Percentiles rank a stretch among this genome's conserved stretches.
phyloP scores from a whole-genome alignment of 1,140 invertebrate genomes.

The Heterodera carotae region DNA sequence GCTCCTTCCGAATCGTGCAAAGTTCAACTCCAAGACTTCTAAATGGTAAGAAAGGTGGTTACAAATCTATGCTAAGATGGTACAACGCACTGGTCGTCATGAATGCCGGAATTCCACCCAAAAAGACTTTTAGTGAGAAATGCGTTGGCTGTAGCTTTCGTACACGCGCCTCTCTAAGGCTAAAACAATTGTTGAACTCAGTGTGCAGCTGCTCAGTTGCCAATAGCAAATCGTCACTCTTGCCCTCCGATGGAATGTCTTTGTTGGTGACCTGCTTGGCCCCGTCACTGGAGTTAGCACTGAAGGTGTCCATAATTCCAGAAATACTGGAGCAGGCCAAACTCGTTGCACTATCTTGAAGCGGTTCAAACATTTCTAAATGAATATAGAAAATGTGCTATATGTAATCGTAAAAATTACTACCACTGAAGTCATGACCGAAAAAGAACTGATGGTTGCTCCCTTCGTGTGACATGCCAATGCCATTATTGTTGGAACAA shows the following conservation, averaged over 20 bases:
- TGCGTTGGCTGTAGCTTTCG: neutral
- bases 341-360: neutral
- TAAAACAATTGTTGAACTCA: neutral
- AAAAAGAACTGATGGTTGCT: constrained; percentile 11
- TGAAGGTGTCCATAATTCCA: neutral
- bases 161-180: neutral
- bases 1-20: constrained; percentile 26
- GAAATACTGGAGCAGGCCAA: too few species aligned
- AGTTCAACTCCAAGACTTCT: constrained; percentile 33
- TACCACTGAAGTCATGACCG: constrained; percentile 19
- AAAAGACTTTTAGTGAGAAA: constrained; percentile 34
- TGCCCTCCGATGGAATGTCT: too few species aligned
- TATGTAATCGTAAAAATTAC: too few species aligned
- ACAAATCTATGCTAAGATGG: constrained; percentile 14
- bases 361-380: constrained; percentile 16
- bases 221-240: too few species aligned
- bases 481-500: neutral
- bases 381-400: neutral
- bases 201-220: neutral
- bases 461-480: neutral
- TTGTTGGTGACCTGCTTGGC: too few species aligned
- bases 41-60: neutral
- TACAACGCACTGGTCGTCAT: constrained; percentile 20
- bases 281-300: too few species aligned
- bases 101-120: constrained; percentile 28